Conservation (phyloP, 1,140 invertebrate genomes). For the Sarcophaga bullata region DNA sequence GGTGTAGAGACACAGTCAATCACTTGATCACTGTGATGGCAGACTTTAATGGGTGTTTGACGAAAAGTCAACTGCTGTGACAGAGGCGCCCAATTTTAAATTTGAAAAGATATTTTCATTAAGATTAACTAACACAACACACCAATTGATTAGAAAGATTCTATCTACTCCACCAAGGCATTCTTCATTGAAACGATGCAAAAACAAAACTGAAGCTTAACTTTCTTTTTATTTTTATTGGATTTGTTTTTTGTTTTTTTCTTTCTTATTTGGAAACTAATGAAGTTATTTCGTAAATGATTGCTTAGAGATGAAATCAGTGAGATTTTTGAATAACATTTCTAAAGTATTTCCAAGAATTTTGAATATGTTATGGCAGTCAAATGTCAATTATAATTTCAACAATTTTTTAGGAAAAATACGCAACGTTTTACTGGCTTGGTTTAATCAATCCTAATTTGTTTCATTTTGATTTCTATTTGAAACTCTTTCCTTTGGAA, state of each 20-base stretch:
- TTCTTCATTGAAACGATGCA: too few species aligned
- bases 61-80: conserved; percentile 34
- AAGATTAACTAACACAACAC: not conserved
- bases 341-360: too few species aligned
- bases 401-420: too few species aligned
- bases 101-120: conserved; percentile 23
- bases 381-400: too few species aligned
- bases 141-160: not conserved
- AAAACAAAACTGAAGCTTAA: too few species aligned
- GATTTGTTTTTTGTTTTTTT: not conserved
- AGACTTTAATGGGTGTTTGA: conserved; percentile 28
- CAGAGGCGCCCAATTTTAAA: conserved; percentile 31
- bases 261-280: not conserved
- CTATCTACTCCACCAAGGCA: not conserved
- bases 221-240: too few species aligned
- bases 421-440: too few species aligned
- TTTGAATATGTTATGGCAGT: too few species aligned
- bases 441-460: too few species aligned
- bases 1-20: conserved; percentile 14
- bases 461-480: too few species aligned
- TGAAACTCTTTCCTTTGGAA: too few species aligned
- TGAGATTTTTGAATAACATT: not conserved
- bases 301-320: not conserved
- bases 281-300: conserved; percentile 10
- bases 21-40: not conserved